Percentiles rank a stretch among this genome's conserved stretches.
Conservation (phyloP, 2,797 vertebrate genomes). For the Enteromius mattozi region DNA sequence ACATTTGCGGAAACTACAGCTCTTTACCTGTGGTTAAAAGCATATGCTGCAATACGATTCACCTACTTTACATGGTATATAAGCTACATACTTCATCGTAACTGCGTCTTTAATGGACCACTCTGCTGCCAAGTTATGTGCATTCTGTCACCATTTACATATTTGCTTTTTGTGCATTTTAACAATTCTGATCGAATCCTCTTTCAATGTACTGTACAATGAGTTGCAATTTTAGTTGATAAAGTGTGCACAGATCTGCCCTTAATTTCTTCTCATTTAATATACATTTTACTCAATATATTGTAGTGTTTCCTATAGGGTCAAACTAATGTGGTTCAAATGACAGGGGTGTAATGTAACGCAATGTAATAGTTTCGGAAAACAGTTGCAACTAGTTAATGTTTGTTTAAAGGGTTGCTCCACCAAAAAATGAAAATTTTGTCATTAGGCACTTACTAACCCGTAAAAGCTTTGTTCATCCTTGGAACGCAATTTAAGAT, state of each 20-base stretch:
- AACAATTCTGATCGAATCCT: not conserved
- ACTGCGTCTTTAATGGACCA: too few relatives aligned
- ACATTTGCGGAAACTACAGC: not conserved
- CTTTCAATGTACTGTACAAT: not conserved
- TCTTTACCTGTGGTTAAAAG: not conserved
- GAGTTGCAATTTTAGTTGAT: not conserved
- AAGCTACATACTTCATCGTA: not conserved
- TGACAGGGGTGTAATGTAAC: not conserved
- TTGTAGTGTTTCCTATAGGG: not conserved
- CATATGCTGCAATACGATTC: not conserved
- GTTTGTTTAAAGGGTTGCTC: not conserved
- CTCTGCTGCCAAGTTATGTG: too few relatives aligned
- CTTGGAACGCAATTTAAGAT: too few relatives aligned
- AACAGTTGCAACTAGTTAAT: not conserved
- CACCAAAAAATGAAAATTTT: too few relatives aligned
- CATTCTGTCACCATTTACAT: too few relatives aligned
- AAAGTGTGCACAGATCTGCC: too few relatives aligned
- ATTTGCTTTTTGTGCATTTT: too few relatives aligned
- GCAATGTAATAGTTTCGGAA: not conserved
- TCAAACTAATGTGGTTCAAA: not conserved
- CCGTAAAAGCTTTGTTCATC: too few relatives aligned
- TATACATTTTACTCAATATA: not conserved
- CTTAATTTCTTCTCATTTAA: not conserved
- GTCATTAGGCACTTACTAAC: too few relatives aligned
- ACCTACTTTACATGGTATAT: not conserved